A percentile compares a stretch with the other conserved stretches of the same genome.
These are phyloP conservation scores for Grus americana DNA, from an alignment of 2,113 vertebrate genomes.

Conservation along the genomic window DNA sequence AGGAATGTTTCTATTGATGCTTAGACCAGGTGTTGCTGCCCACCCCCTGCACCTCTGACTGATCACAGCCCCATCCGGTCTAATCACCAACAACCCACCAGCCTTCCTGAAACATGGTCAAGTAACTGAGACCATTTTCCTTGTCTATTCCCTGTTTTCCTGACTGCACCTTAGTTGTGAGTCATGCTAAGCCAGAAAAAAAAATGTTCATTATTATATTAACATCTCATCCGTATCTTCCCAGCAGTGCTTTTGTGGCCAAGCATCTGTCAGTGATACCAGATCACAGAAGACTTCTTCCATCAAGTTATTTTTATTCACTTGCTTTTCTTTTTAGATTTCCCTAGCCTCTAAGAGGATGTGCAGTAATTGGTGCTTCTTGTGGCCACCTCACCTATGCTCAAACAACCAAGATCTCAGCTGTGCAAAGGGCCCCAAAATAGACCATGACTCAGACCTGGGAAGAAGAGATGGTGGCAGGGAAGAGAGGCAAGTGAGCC, in stretches of 20 bases:
- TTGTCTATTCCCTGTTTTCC: background rate
- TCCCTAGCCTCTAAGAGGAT: background rate
- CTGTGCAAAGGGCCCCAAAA: background rate
- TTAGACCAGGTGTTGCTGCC: background rate
- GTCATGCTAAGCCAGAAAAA: background rate
- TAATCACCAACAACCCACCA: background rate
- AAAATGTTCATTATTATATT: background rate
- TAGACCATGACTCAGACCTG: constrained; percentile 10
- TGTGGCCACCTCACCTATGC: background rate
- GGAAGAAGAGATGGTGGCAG: background rate
- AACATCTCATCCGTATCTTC: background rate
- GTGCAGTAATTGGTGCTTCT: constrained; percentile 1
- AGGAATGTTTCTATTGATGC: background rate
- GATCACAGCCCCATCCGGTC: background rate
- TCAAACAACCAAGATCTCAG: background rate
- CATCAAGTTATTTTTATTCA: constrained; percentile 45
- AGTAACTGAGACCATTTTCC: background rate
- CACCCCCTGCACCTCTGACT: background rate
- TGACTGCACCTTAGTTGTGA: background rate
- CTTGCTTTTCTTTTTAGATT: background rate
- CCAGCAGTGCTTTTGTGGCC: constrained; percentile 8
- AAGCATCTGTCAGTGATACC: background rate
- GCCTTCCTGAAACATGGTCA: background rate
- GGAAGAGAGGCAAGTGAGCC: background rate
- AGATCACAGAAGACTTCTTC: constrained; percentile 16